A percentile compares a stretch with the other conserved stretches of the same genome.
Conservation (phyloP, 2,888 invertebrate species). For the Rugalucina vietnamica region DNA sequence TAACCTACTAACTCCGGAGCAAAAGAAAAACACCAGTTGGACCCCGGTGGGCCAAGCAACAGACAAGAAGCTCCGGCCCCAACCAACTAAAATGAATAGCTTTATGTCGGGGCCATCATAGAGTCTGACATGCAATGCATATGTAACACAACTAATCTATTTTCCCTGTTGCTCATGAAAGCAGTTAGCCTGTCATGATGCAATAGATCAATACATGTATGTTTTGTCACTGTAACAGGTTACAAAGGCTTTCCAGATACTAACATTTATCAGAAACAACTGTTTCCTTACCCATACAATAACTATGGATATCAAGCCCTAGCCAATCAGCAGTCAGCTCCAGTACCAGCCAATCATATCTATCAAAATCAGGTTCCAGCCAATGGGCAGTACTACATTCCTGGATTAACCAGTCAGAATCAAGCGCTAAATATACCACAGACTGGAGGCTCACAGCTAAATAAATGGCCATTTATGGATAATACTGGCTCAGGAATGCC, state of each 20-base stretch:
- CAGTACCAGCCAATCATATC: slow-evolving; percentile 52
- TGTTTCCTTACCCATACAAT: not conserved
- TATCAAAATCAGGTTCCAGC: slow-evolving; percentile 38
- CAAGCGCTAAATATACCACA: slow-evolving; percentile 34
- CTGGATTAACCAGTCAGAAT: slow-evolving; percentile 52
- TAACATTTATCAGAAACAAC: not conserved
- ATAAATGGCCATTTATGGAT: slow-evolving; percentile 46
- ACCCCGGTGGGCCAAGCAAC: too few relatives aligned
- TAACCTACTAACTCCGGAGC: too few relatives aligned
- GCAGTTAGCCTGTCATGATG: not conserved
- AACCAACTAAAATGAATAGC: too few relatives aligned
- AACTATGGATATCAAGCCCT: slow-evolving; percentile 56
- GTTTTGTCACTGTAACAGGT: not conserved
- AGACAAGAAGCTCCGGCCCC: too few relatives aligned
- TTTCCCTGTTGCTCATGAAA: too few relatives aligned
- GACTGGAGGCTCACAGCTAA: slow-evolving; percentile 26
- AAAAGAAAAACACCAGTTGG: too few relatives aligned
- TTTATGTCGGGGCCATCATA: too few relatives aligned
- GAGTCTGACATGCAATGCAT: too few relatives aligned
- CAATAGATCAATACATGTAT: not conserved
- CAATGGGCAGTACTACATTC: slow-evolving; percentile 49
- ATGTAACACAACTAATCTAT: too few relatives aligned
- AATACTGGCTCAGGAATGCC: not conserved
- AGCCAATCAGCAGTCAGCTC: slow-evolving; percentile 45
- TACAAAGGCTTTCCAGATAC: not conserved